Evolutionary conservation across 2,113 vertebrate species (phyloP).

Genomic region (Ia io): DNA sequence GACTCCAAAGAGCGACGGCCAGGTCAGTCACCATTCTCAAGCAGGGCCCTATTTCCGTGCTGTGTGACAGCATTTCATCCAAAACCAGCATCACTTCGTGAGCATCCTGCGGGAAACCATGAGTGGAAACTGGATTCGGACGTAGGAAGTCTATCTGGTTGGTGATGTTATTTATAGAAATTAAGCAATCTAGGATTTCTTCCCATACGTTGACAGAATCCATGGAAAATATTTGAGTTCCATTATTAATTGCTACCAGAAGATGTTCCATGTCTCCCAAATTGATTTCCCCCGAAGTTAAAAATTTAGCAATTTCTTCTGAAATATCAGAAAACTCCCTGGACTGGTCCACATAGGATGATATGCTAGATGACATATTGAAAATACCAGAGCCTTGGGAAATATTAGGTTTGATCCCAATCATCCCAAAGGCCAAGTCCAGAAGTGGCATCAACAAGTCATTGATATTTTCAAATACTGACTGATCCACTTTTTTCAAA

Average conservation of each 20-base stretch:
- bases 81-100: neutral
- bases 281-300: slow-evolving; percentile 27
- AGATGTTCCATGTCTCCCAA: slow-evolving; percentile 6
- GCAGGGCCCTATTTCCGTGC: neutral
- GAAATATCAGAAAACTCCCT: slow-evolving; percentile 18
- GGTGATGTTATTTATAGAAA: slow-evolving; percentile 17
- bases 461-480: neutral
- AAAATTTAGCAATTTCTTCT: slow-evolving; percentile 43
- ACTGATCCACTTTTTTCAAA: neutral
- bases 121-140: neutral
- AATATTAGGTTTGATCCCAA: neutral
- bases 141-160: slow-evolving; percentile 10
- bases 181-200: slow-evolving; percentile 49
- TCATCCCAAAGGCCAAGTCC: slow-evolving; percentile 43
- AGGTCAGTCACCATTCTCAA: neutral
- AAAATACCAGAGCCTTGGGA: neutral
- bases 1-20: neutral
- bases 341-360: neutral
- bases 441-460: slow-evolving; percentile 32
- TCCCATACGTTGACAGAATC: neutral
- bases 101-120: neutral
- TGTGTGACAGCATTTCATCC: neutral
- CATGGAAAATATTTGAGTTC: neutral
- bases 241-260: neutral
- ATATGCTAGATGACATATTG: neutral